These are phyloP conservation scores for Bathynomus jamesi DNA, from an alignment of 1,140 invertebrate genomes.

Conservation along the genomic window DNA sequence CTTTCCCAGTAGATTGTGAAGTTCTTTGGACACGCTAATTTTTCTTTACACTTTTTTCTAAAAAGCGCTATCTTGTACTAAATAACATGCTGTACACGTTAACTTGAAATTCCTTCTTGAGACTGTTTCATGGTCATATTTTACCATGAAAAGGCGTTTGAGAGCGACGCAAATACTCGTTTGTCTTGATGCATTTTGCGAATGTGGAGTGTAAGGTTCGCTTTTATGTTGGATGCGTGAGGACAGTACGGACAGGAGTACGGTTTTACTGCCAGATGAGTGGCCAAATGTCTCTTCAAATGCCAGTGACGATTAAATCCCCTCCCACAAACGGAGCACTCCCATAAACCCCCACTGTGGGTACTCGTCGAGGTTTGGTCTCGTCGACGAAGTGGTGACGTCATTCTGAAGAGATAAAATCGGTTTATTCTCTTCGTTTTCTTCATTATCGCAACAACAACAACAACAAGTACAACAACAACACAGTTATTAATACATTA, in stretches of 20 bases:
- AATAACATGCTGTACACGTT: too few relatives aligned
- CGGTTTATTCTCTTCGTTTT: too few relatives aligned
- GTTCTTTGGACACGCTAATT: too few relatives aligned
- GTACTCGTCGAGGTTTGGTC: not conserved
- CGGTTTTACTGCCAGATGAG: conserved; percentile 33
- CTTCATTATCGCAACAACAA: too few relatives aligned
- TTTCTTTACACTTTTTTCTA: too few relatives aligned
- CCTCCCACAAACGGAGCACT: conserved; percentile 32
- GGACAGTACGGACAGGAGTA: conserved; percentile 46
- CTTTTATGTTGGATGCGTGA: conserved; percentile 36
- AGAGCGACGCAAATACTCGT: not conserved
- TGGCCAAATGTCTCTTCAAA: conserved; percentile 43
- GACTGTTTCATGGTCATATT: too few relatives aligned
- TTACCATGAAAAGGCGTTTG: not conserved
- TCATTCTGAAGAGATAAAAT: not conserved
- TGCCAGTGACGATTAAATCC: conserved; percentile 38
- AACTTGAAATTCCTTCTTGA: not conserved
- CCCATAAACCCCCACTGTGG: not conserved
- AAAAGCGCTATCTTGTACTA: too few relatives aligned
- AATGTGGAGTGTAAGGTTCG: conserved; percentile 33
- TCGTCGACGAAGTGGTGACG: not conserved
- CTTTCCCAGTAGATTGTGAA: too few relatives aligned
- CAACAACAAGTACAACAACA: too few relatives aligned
- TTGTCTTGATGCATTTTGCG: conserved; percentile 30
- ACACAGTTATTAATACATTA: too few relatives aligned